Evolutionary conservation across 2,113 vertebrate genomes (phyloP).

Genomic region (Microcebus tavaratra): DNA sequence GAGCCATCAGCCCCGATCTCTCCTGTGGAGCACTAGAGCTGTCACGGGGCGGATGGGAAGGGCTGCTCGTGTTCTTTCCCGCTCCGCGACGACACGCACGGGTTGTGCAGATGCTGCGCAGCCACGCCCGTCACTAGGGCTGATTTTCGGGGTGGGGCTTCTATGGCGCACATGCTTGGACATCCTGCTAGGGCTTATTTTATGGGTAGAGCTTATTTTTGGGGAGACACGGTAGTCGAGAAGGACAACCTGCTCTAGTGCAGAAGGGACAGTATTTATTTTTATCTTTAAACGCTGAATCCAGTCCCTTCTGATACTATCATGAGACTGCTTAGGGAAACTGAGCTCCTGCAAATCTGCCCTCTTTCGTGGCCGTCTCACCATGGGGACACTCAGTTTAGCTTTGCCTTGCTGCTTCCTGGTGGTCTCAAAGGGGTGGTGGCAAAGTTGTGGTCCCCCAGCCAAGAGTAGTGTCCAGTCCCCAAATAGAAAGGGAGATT

Average conservation of each 20-base stretch:
- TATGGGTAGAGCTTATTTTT: too few species aligned
- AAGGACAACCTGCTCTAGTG: background rate
- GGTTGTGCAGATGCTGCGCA: too few species aligned
- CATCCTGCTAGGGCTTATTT: too few species aligned
- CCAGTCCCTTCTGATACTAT: background rate
- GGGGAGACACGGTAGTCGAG: background rate
- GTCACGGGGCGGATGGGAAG: too few species aligned
- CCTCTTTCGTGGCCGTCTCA: background rate
- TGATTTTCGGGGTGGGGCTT: too few species aligned
- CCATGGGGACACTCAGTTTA: too few species aligned
- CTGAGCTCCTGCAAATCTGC: background rate
- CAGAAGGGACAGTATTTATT: background rate
- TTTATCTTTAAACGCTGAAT: background rate
- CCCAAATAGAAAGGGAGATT: background rate
- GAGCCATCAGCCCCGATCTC: too few species aligned
- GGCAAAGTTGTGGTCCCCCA: too few species aligned
- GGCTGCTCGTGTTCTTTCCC: too few species aligned
- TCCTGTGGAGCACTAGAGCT: too few species aligned
- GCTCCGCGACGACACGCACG: too few species aligned
- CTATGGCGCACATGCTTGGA: rapidly evolving
- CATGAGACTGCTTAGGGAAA: background rate
- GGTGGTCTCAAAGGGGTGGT: background rate
- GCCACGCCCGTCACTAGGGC: too few species aligned
- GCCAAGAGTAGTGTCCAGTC: background rate
- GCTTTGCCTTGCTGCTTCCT: background rate